A percentile compares a stretch with the other conserved stretches of the same genome.
Conservation (phyloP, 2,888 invertebrate species). For the Cephus runcator region DNA sequence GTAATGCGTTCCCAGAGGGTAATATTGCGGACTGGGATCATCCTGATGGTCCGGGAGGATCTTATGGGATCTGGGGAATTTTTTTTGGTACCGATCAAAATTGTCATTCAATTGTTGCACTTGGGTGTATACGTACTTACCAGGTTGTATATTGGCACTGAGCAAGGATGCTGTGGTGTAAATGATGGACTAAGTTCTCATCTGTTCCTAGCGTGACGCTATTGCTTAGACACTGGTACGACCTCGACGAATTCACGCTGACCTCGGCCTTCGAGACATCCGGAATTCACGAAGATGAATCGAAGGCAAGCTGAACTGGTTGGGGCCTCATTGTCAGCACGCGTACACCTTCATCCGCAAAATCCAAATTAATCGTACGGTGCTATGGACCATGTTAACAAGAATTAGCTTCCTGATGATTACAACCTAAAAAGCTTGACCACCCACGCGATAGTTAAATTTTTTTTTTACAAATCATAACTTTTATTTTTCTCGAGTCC, state of each 20-base stretch:
- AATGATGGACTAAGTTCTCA: neutral
- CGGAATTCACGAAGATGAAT: neutral
- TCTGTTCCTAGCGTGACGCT: neutral
- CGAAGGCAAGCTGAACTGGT: neutral
- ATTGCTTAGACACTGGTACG: neutral
- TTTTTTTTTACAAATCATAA: neutral
- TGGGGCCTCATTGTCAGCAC: neutral
- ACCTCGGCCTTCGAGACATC: neutral
- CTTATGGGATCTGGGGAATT: neutral
- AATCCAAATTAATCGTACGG: neutral
- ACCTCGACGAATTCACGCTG: neutral
- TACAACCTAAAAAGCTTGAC: neutral
- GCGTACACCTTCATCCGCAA: neutral
- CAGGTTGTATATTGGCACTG: neutral
- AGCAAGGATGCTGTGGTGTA: neutral
- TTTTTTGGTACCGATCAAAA: neutral
- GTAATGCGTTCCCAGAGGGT: neutral
- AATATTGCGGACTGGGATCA: neutral
- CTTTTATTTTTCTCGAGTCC: neutral
- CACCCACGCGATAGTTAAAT: neutral
- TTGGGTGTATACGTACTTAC: neutral
- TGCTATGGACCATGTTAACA: neutral
- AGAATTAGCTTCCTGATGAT: neutral
- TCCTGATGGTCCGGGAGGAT: neutral
- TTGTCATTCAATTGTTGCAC: neutral